phyloP scores from a whole-genome alignment of 2,888 invertebrate species.

The Phengaris alcon region DNA sequence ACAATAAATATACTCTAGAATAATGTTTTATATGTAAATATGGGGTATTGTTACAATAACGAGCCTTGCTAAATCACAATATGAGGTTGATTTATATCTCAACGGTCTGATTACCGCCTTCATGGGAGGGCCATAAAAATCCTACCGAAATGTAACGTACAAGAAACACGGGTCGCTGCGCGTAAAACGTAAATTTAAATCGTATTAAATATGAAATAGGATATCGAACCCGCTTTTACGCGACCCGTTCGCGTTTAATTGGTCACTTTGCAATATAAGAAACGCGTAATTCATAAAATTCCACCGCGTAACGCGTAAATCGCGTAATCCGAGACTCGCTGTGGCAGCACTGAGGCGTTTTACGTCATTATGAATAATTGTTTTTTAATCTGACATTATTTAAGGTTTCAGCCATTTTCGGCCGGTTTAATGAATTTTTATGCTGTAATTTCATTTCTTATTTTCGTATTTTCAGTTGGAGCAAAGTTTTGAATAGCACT shows the following conservation, averaged over 20 bases:
- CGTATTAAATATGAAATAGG: slow-evolving; percentile 32
- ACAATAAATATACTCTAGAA: slow-evolving; percentile 69
- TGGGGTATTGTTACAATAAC: slow-evolving; percentile 81
- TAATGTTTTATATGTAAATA: slow-evolving; percentile 80
- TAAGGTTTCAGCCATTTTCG: slow-evolving; percentile 34
- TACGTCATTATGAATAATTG: slow-evolving; percentile 41
- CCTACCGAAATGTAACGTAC: slow-evolving; percentile 49
- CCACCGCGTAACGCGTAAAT: slow-evolving; percentile 42
- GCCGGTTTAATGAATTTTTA: slow-evolving; percentile 32
- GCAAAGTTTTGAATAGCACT: slow-evolving; percentile 30
- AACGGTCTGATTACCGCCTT: slow-evolving; percentile 69
- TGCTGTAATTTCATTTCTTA: slow-evolving; percentile 31
- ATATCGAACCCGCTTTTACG: slow-evolving; percentile 35
- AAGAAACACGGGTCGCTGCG: slow-evolving; percentile 35
- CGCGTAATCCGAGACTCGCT: slow-evolving; percentile 42
- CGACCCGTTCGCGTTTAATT: slow-evolving; percentile 46
- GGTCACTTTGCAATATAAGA: slow-evolving; percentile 48
- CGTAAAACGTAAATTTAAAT: slow-evolving; percentile 30
- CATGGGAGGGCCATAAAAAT: slow-evolving; percentile 75
- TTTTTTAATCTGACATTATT: slow-evolving; percentile 41
- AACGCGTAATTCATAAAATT: slow-evolving; percentile 47
- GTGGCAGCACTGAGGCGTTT: slow-evolving; percentile 40
- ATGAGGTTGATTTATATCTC: slow-evolving; percentile 79
- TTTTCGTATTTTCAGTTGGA: slow-evolving; percentile 30
- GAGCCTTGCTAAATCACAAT: slow-evolving; percentile 82